Evolutionary conservation across 2,888 invertebrate species (phyloP), one percentile per base, ranked within the genome.

Genomic region (Gastrophysa polygoni): DNA sequence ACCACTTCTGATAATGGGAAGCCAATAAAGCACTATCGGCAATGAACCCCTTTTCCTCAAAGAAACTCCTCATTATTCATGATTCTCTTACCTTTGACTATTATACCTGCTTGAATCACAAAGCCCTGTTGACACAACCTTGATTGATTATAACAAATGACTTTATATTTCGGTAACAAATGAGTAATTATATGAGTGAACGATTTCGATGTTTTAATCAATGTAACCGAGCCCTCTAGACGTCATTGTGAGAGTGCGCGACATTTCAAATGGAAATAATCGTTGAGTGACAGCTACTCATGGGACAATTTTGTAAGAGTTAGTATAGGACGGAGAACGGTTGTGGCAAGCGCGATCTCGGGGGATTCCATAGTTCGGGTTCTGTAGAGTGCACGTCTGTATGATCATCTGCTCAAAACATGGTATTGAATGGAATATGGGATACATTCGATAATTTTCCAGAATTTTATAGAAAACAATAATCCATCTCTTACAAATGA

Each of bases 141-240:
- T 73, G 75, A 74, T 75, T 70, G 71, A 75, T 75, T 74, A 68
- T 71, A 75, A 74, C 72, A 63, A 73, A 75, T 75, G 66, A 69
- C 61, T 64, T 64, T 68, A 70, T n/a, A 68, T 67, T 71, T 69
- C 69, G 57, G 66, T 57, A 68, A 71, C 69, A 70, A 71, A 70
- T 63, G 71, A 69, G 69, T 75, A 71, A 75, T 75, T 75, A 73
- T 69, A 67, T 71, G 70, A 75, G 55, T 71, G 73, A 70, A 69
- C 68, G 69, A 69, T 50, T 64, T 60, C 60, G 29, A 68, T 66
- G 66, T 62, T 69, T 64, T 68, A 70, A 68, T 71, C 70, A 69
- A 69, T 71, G 71, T 69, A 69, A 70, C 66, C 63, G 57, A 66
- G 68, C 69, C 72, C 69, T 70, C 64, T 56, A 64, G 62, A 60